A percentile compares a stretch with the other conserved stretches of the same genome.
phyloP scores from a whole-genome alignment of 1,140 invertebrate genomes.

The Trichoplusia ni region DNA sequence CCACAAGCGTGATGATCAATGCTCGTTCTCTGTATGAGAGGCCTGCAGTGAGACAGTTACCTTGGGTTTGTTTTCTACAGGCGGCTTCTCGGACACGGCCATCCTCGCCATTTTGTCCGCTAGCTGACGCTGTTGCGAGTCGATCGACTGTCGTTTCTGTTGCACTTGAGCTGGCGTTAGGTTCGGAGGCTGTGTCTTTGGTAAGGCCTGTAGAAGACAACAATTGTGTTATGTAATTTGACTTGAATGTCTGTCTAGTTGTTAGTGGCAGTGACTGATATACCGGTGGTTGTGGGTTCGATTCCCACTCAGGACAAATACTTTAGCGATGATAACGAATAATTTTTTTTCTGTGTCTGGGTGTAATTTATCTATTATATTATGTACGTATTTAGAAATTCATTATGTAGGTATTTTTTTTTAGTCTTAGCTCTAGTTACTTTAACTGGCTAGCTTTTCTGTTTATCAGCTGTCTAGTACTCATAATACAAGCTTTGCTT shows the following conservation, averaged over 20 bases:
- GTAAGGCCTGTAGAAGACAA: constrained; percentile 50
- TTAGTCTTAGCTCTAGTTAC: too few species aligned
- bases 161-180: constrained; percentile 51
- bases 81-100: constrained; percentile 54
- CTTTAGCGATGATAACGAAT: too few species aligned
- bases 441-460: too few species aligned
- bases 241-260: background rate
- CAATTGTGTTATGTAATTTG: too few species aligned
- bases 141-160: constrained; percentile 48
- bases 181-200: constrained; percentile 60
- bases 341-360: too few species aligned
- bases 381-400: too few species aligned
- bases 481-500: too few species aligned
- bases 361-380: too few species aligned
- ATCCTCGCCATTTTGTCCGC: constrained; percentile 68
- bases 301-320: too few species aligned
- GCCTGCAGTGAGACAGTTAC: constrained; percentile 9
- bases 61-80: constrained; percentile 48
- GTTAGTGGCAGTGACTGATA: background rate
- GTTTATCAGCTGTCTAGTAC: too few species aligned
- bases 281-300: too few species aligned
- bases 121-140: constrained; percentile 56
- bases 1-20: background rate
- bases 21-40: background rate
- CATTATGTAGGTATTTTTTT: too few species aligned